Evolutionary conservation across 1,140 invertebrate species (phyloP), one percentile per base, ranked within the genome.

Genomic region (Pomacea maculata): DNA sequence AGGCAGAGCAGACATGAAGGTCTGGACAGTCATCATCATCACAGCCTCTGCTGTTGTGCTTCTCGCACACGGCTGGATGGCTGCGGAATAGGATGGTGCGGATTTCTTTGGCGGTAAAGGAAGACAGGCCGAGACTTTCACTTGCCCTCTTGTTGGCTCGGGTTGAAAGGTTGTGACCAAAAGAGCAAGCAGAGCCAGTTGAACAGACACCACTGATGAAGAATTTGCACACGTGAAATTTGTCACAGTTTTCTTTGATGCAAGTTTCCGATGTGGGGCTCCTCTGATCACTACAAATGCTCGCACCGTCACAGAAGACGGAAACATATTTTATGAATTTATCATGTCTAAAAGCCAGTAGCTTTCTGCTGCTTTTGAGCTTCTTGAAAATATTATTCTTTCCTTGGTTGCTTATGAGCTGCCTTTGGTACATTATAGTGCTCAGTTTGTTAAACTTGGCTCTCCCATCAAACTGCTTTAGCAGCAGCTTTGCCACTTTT

Each of bases 391-490:
- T 57, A 6, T 64, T 9, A 76, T 45, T 57, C 25, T 29, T 65
- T 57, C 61, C 14, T 1, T 15, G 8, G 54, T 75, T 25, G 10
- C 64, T 63, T 29, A 76, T 45, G 21, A 65, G 55, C 14, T 76
- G 15, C 12, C 61, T 63, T 34, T 63, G 61, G 29, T 76, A 63
- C 10, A 63, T 29, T 15, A 76, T n/a, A 14, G 11, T 11, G 4
- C 57, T 11, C 6, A 76, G 19, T 15, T 57, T 76, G 6, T 57
- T 57, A 9, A 76, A 54, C 61, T 76, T 76, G 7, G 75, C 64
- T 54, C 75, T 64, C 12, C 75, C 75, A 29, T 76, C 29, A 34
- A 76, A 76, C 75, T 76, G 19, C n/a, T 6, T 65, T 9, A 76
- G 61, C 61, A 76, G 75, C 12, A 76, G 25, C 25, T 76, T 76